Percentiles rank a stretch among this genome's conserved stretches.
These are phyloP conservation scores for Macrotrachela quadricornifera DNA, from an alignment of 1,140 invertebrate species.

Conservation along the genomic window DNA sequence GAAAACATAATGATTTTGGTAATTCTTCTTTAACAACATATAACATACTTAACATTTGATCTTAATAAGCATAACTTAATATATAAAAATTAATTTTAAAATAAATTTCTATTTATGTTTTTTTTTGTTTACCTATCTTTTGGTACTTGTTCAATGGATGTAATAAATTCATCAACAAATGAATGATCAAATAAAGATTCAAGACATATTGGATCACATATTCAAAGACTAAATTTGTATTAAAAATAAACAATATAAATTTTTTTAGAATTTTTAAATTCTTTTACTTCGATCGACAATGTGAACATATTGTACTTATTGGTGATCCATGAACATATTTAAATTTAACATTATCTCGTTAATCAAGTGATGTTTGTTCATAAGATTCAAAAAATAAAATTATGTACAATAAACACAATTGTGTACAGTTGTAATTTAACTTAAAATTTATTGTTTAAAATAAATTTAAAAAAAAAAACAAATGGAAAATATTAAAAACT, in stretches of 20 bases:
- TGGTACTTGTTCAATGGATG: slow-evolving; percentile 17
- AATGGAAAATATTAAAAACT: no score
- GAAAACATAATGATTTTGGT: slow-evolving; percentile 59
- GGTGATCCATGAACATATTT: slow-evolving; percentile 47
- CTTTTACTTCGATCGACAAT: slow-evolving; percentile 51
- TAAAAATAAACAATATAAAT: not conserved
- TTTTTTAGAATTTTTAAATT: slow-evolving; percentile 30
- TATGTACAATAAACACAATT: slow-evolving; percentile 68
- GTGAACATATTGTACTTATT: slow-evolving; percentile 43
- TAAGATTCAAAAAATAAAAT: slow-evolving; percentile 51
- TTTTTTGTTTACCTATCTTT: slow-evolving; percentile 27
- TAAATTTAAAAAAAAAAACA: no score
- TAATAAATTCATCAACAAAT: slow-evolving; percentile 45
- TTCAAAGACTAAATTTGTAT: slow-evolving; percentile 14
- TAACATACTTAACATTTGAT: slow-evolving; percentile 44
- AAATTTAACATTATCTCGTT: slow-evolving; percentile 15
- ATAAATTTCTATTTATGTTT: no score
- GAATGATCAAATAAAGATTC: slow-evolving; percentile 52
- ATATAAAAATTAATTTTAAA: slow-evolving; percentile 1
- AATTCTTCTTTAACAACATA: slow-evolving; percentile 46
- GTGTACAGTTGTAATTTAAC: slow-evolving; percentile 35
- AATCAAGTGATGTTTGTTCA: slow-evolving; percentile 33
- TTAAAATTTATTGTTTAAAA: not conserved
- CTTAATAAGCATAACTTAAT: slow-evolving; percentile 36
- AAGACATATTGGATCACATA: slow-evolving; percentile 83